Evolutionary conservation across 2,888 invertebrate species (phyloP).

Genomic region (Sarcophaga subvicina): DNA sequence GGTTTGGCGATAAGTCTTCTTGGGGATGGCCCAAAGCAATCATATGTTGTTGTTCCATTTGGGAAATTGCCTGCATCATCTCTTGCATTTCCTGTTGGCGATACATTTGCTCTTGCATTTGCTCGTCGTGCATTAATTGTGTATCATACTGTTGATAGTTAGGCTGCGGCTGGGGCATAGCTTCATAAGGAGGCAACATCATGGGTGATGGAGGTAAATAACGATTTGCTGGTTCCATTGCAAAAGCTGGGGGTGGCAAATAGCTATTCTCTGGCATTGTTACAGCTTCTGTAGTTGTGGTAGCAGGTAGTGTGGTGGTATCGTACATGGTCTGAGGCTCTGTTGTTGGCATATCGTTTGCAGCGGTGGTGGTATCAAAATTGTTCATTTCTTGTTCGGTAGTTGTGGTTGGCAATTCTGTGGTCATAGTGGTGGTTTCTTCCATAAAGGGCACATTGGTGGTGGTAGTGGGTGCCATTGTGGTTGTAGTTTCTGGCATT

Average conservation of each 20-base stretch:
- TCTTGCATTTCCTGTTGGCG: conserved; percentile 62
- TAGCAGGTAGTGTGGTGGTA: conserved; percentile 37
- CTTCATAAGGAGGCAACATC: conserved; percentile 42
- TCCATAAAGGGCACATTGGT: neutral
- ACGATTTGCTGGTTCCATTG: conserved; percentile 26
- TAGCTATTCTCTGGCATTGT: conserved; percentile 50
- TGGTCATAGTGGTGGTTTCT: conserved; percentile 11
- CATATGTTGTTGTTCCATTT: conserved; percentile 71
- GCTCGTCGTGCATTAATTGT: conserved; percentile 67
- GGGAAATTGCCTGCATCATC: conserved; percentile 41
- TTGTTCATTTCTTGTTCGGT: conserved; percentile 19
- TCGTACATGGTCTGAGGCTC: conserved; percentile 50
- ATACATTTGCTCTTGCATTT: conserved; percentile 58
- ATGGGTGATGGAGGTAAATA: conserved; percentile 49
- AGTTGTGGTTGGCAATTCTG: neutral
- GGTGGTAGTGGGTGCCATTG: conserved; percentile 6
- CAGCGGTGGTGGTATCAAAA: conserved; percentile 26
- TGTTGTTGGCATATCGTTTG: neutral
- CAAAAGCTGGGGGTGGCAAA: neutral
- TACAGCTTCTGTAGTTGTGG: conserved; percentile 62
- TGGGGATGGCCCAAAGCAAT: conserved; percentile 3
- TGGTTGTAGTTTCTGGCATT: conserved; percentile 17
- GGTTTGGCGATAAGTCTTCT: conserved; percentile 6
- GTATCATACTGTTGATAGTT: conserved; percentile 74
- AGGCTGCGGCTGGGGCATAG: conserved; percentile 61